Percentiles rank a stretch among this genome's conserved stretches.
These are phyloP conservation scores for Dendrophyllia cribrosa DNA, from an alignment of 64 coral and sea anemone species.

Conservation along the genomic window DNA sequence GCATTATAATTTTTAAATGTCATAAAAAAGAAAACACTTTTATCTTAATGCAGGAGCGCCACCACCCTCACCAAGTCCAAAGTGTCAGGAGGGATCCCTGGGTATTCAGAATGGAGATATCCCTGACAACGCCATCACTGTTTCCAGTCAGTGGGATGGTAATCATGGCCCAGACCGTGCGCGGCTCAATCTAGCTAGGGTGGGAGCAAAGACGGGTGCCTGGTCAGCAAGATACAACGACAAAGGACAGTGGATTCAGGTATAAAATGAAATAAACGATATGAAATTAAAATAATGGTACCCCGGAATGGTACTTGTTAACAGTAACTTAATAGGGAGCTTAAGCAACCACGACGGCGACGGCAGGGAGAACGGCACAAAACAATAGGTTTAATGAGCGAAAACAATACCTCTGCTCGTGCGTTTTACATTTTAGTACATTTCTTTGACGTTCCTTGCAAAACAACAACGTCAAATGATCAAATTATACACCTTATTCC, in stretches of 20 bases:
- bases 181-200: conserved; percentile 41
- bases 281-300: too few species aligned
- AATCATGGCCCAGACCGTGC: conserved; percentile 66
- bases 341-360: too few species aligned
- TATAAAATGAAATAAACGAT: not conserved
- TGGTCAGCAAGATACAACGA: conserved; percentile 80
- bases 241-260: conserved; percentile 68
- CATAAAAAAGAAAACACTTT: not conserved
- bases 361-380: too few species aligned
- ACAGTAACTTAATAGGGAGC: too few species aligned
- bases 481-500: too few species aligned
- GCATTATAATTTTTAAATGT: not conserved
- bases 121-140: conserved; percentile 51
- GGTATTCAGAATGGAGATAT: conserved; percentile 65
- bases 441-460: too few species aligned
- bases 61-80: conserved; percentile 70
- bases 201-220: conserved; percentile 58
- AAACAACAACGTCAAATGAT: too few species aligned
- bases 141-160: conserved; percentile 65
- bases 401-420: too few species aligned
- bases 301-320: too few species aligned
- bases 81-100: conserved; percentile 43
- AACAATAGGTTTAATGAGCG: too few species aligned
- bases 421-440: too few species aligned
- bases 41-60: conserved; percentile 23